Base-by-base conservation (phyloP, 1,140 invertebrate genomes). In the Nasonia giraulti region DNA sequence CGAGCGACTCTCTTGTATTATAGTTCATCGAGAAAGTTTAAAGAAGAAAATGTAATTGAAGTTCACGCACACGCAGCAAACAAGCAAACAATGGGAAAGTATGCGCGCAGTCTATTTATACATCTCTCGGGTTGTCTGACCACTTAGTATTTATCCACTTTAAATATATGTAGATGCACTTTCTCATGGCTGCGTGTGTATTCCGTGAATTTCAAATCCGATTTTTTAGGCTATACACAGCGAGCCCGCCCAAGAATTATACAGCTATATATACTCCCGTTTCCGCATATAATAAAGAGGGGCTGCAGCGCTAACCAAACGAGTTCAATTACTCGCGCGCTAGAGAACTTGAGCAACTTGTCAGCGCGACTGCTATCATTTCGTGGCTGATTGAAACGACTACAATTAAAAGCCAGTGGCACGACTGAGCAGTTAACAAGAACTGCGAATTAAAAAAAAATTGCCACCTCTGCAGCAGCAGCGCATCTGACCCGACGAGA, bases 121-220 rank as follows among this genome's bases (percentile, higher is more conserved):
- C 33, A 69, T 44, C 40, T 44, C 33, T 33, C 55, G 1, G 50
- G 62, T 40, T 27, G 75, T 33, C 50, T 83, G 40, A 69, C 74
- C 75, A 78, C 82, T 83, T 66, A 74, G 68, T 50, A 55, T 82
- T 50, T 27, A 71, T 71, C 82, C 47, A 71, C 82, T 78, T 71
- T 66, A 76, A 83, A 78, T 78, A 66, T 68, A 78, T 83, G 75
- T 27, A 78, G 82, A 83, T 78, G 75, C 23, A 80, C 83, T 79
- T 84, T 84, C 83, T 62, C 68, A 31, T 11, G 50, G 33, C 33
- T 37, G 33, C 0, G 7, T 73, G 6, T 77, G 1, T 14, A 55
- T 78, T 74, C 17, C 23, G 11, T 37, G 33, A 74, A 74, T 74
- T 37, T 40, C 20, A 33, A 75, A 37, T 33, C 27, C 73, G 14